A percentile compares a stretch with the other conserved stretches of the same genome.
phyloP scores from a whole-genome alignment of 64 coral and sea anemone genomes.

The Pocillopora damicornis region DNA sequence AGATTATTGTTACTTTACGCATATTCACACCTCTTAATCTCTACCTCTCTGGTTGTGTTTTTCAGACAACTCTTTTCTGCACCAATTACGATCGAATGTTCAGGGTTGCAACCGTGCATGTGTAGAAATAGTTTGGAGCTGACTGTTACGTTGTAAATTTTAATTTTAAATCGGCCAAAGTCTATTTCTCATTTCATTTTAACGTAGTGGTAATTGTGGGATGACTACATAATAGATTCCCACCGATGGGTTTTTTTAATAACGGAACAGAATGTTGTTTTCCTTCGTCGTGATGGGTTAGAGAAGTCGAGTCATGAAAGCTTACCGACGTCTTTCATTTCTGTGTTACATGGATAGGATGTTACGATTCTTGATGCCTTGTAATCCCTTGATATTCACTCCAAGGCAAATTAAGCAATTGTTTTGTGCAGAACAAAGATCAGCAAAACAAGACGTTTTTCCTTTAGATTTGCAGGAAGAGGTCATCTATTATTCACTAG shows the following conservation, averaged over 20 bases:
- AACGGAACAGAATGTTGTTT: constrained; percentile 1
- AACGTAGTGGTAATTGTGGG: background rate
- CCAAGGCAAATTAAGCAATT: background rate
- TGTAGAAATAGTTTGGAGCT: background rate
- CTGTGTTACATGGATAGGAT: background rate
- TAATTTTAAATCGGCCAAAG: background rate
- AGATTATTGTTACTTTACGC: too few species aligned
- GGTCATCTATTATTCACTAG: constrained; percentile 14
- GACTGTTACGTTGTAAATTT: background rate
- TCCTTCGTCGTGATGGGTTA: background rate
- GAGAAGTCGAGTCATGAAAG: background rate
- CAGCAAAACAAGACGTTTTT: background rate
- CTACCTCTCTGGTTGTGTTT: too few species aligned
- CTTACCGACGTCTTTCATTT: background rate
- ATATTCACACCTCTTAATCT: too few species aligned
- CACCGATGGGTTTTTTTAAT: background rate
- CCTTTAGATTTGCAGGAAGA: constrained; percentile 8
- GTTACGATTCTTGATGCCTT: background rate
- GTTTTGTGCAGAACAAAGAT: background rate
- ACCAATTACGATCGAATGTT: too few species aligned
- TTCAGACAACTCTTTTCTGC: too few species aligned
- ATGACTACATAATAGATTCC: constrained; percentile 1
- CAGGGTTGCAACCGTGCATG: background rate
- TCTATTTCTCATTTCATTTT: background rate
- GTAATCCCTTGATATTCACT: background rate